These are phyloP conservation scores for Chalcis sispes DNA, from an alignment of 2,888 invertebrate genomes.

Conservation along the genomic window DNA sequence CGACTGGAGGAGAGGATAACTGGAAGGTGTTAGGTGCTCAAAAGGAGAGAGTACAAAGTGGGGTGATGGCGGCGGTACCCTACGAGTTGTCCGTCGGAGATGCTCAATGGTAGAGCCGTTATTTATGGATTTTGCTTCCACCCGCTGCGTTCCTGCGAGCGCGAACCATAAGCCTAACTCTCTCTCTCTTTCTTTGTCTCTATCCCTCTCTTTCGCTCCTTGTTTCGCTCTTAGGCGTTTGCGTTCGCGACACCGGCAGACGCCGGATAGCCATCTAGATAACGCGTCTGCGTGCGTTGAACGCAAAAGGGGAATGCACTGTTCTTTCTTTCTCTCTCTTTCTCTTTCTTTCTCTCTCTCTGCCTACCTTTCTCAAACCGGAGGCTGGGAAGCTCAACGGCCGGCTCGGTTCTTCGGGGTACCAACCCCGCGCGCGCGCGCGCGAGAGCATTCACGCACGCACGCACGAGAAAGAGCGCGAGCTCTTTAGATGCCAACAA, in stretches of 20 bases:
- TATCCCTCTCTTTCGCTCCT: too few relatives aligned
- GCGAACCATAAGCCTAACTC: conserved; percentile 63
- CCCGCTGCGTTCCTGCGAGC: conserved; percentile 52
- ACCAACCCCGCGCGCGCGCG: conserved; percentile 6
- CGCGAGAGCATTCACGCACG: not conserved
- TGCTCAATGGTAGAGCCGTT: conserved; percentile 63
- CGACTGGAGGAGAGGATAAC: too few relatives aligned
- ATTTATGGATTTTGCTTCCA: conserved; percentile 65
- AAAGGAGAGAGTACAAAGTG: not conserved
- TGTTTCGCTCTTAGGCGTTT: not conserved
- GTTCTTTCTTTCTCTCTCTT: conserved; percentile 30
- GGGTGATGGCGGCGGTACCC: conserved; percentile 21
- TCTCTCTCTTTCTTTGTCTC: conserved; percentile 34
- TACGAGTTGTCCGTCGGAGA: conserved; percentile 6
- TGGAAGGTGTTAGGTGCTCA: too few relatives aligned
- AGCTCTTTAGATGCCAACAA: too few relatives aligned
- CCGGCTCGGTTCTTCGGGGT: conserved; percentile 25
- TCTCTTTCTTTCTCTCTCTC: too few relatives aligned
- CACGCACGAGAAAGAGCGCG: too few relatives aligned
- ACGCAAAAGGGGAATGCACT: conserved; percentile 63
- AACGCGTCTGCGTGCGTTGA: conserved; percentile 67
- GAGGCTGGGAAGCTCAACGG: conserved; percentile 40
- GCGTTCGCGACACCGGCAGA: conserved; percentile 61
- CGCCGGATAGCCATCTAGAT: conserved; percentile 67
- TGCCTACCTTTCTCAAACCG: too few relatives aligned